These are phyloP conservation scores for Volucella inanis DNA, from an alignment of 2,888 invertebrate genomes.

Conservation along the genomic window DNA sequence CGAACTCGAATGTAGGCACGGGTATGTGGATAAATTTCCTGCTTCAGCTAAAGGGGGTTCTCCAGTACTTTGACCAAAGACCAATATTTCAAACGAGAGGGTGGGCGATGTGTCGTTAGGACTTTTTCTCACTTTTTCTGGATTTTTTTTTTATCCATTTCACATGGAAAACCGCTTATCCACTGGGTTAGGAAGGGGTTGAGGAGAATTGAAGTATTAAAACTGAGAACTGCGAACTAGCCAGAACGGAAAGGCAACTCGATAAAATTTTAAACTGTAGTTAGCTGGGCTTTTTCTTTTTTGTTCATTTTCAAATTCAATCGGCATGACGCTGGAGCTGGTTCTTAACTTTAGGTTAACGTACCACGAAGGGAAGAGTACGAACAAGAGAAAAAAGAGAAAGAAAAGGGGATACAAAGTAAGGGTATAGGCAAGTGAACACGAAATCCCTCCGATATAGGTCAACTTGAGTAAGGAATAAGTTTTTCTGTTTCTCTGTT, in stretches of 20 bases:
- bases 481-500: constrained; percentile 15
- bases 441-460: constrained; percentile 47
- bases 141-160: constrained; percentile 5
- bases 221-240: background rate
- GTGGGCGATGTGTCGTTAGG: constrained; percentile 37
- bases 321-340: constrained; percentile 25
- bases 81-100: constrained; percentile 28
- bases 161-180: constrained; percentile 28
- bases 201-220: too few species aligned
- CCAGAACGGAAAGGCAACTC: background rate
- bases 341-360: constrained; percentile 56
- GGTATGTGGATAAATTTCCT: background rate
- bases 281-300: constrained; percentile 8
- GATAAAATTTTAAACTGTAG: constrained; percentile 53
- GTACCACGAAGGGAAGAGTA: constrained; percentile 26
- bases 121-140: background rate
- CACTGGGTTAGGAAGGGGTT: background rate
- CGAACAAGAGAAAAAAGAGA: background rate
- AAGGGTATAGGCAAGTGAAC: constrained; percentile 38
- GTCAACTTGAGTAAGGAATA: constrained; percentile 60
- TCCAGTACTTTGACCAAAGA: constrained; percentile 23
- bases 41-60: background rate
- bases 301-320: constrained; percentile 21
- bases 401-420: background rate
- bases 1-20: background rate